Conservation (phyloP, 2,888 invertebrate species). For the Arctia plantaginis region DNA sequence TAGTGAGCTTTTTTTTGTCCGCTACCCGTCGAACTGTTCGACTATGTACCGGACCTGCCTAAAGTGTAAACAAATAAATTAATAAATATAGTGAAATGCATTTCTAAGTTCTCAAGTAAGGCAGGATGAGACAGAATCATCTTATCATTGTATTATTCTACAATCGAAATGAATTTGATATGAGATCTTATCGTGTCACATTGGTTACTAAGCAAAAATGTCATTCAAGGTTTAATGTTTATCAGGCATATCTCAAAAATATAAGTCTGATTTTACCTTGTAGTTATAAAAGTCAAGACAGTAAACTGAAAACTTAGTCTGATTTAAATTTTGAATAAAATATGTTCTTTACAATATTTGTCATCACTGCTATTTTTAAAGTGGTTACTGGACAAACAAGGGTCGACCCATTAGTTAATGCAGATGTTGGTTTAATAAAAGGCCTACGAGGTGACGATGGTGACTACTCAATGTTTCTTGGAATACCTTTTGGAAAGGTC, state of each 20-base stretch:
- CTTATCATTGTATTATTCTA: too few relatives aligned
- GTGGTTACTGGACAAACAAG: conserved; percentile 19
- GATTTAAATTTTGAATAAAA: background rate
- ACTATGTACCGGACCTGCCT: too few relatives aligned
- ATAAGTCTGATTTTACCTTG: background rate
- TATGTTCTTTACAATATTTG: background rate
- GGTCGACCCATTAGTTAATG: conserved; percentile 50
- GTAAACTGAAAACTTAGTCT: background rate
- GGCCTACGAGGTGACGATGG: conserved; percentile 20
- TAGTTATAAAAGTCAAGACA: background rate
- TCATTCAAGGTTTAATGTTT: background rate
- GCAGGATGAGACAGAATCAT: too few relatives aligned
- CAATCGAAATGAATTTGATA: too few relatives aligned
- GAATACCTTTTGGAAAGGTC: conserved; percentile 21
- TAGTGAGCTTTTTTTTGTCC: too few relatives aligned
- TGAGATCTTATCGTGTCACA: too few relatives aligned
- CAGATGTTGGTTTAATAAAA: conserved; percentile 32
- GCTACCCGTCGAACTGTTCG: too few relatives aligned
- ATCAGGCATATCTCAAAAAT: background rate
- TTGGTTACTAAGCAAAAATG: too few relatives aligned
- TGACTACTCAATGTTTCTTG: conserved; percentile 22
- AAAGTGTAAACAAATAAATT: too few relatives aligned
- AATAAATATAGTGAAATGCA: too few relatives aligned
- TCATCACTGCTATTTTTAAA: background rate
- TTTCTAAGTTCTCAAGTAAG: too few relatives aligned